Percentiles rank a stretch among this genome's conserved stretches.
phyloP scores from a whole-genome alignment of 2,113 vertebrate genomes.

The Romanogobio albipinnatus region DNA sequence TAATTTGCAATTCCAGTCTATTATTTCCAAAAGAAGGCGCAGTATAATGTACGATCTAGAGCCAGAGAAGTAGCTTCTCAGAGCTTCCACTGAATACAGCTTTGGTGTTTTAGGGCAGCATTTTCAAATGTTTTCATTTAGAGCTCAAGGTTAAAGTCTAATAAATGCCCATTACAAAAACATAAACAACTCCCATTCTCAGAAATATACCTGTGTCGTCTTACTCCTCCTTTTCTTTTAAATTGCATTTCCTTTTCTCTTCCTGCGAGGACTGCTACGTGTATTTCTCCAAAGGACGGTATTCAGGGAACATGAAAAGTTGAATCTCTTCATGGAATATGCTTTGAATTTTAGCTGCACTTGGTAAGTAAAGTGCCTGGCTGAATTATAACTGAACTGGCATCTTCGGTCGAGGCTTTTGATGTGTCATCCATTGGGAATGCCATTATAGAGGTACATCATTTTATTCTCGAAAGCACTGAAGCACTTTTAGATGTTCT shows the following conservation, averaged over 20 bases:
- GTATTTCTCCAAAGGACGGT: neutral
- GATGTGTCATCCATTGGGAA: slow-evolving; percentile 41
- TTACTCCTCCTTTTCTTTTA: neutral
- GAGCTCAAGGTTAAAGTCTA: neutral
- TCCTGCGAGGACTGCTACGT: neutral
- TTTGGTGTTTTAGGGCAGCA: neutral
- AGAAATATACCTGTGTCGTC: neutral
- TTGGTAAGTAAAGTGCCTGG: slow-evolving; percentile 43
- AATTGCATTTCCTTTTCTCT: neutral
- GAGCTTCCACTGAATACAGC: neutral
- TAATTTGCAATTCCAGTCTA: slow-evolving; percentile 38
- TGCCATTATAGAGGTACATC: slow-evolving; percentile 29
- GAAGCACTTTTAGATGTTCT: slow-evolving; percentile 53
- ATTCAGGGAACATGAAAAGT: neutral
- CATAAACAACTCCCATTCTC: neutral
- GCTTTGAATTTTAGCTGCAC: slow-evolving; percentile 11
- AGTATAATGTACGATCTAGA: slow-evolving; percentile 9
- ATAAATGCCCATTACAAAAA: neutral
- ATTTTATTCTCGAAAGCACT: slow-evolving; percentile 44
- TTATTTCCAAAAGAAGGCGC: slow-evolving; percentile 42
- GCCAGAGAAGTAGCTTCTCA: neutral
- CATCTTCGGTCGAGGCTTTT: slow-evolving; percentile 14
- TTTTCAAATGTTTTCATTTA: slow-evolving; percentile 2
- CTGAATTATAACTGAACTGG: slow-evolving; percentile 46
- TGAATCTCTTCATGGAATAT: slow-evolving; percentile 3